Base-by-base conservation (phyloP, 2,888 invertebrate species). In the Calameuta pallipes region DNA sequence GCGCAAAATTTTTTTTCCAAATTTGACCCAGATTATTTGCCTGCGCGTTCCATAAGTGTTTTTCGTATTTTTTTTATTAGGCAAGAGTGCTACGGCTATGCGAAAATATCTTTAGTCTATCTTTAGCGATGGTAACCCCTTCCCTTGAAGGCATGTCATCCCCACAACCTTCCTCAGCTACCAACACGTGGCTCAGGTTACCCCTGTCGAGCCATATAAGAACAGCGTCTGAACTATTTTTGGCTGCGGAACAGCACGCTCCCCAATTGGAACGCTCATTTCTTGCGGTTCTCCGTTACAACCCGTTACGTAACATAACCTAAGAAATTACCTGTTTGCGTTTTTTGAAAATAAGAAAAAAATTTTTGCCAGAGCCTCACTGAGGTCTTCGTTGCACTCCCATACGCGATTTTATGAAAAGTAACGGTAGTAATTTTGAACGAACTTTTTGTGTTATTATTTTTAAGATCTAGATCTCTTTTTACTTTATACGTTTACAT, bases 191-290 rank as follows among this genome's bases (percentile, higher is more conserved):
- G 89, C 87, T 90, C 89, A 88, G 84, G 87, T 89, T 89, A 90
- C 90, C 86, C 87, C 88, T 86, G 83, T 85, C 88, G 87, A 85
- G 84, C 91, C 91, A 91, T 91, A 91, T 91, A 91, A 89, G 91
- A 90, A 85, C 90, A 89, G 87, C 85, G 81, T 79, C 81, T 82
- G 77, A 85, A 88, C 90, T 91, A 90, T 91, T 91, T 91, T 90
- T 88, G 89, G 89, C 87, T 76, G 82, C 85, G 83, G 81, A 83
- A 86, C 85, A 80, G 78, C 79, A 79, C 80, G 81, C 82, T 85
- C 85, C 85, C 83, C 84, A 84, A 85, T 84, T 82, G 82, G 82
- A 84, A 82, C 79, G 79, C 56, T 34, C 74, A 56, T 56, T 56
- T 56, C 56, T 56, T 56, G 23, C 56, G 23, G 56, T 56, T 23